Percentiles rank a stretch among this genome's conserved stretches.
phyloP scores from a whole-genome alignment of 2,797 vertebrate genomes.

The Austrolebias charrua region DNA sequence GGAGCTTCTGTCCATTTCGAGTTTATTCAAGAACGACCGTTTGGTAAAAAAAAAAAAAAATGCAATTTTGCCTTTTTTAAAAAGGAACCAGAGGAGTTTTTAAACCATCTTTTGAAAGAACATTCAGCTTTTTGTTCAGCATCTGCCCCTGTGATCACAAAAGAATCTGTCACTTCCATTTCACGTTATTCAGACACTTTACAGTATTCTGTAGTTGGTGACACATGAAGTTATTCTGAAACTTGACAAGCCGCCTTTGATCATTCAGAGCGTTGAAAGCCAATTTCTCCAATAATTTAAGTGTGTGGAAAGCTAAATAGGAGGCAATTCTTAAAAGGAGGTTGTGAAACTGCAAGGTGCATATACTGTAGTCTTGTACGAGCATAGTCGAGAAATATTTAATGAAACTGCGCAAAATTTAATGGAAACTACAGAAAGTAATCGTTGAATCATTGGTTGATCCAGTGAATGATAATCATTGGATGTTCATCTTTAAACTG shows the following conservation, averaged over 20 bases:
- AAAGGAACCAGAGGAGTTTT: neutral
- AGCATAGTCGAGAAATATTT: too few relatives aligned
- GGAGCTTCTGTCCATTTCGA: slow-evolving; percentile 11
- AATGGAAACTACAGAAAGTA: too few relatives aligned
- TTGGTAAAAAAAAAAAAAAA: neutral
- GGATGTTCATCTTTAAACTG: too few relatives aligned
- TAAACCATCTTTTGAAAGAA: slow-evolving; percentile 4
- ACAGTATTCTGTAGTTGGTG: neutral
- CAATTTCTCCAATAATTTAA: neutral
- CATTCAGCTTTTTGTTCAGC: slow-evolving; percentile 6
- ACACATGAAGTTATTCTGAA: neutral
- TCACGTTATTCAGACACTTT: neutral
- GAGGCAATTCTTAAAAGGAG: neutral
- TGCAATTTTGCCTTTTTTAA: neutral
- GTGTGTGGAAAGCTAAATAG: neutral
- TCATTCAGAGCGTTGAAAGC: neutral
- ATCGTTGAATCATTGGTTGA: too few relatives aligned
- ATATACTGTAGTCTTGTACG: neutral
- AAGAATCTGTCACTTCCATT: slow-evolving; percentile 2
- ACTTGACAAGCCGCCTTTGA: neutral
- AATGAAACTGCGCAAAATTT: too few relatives aligned
- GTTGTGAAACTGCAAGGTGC: neutral
- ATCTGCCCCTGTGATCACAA: slow-evolving; percentile 1
- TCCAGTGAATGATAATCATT: too few relatives aligned
- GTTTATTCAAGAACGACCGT: slow-evolving; percentile 28